Base-by-base conservation (phyloP, 2,797 vertebrate genomes). In the Myotis daubentonii region DNA sequence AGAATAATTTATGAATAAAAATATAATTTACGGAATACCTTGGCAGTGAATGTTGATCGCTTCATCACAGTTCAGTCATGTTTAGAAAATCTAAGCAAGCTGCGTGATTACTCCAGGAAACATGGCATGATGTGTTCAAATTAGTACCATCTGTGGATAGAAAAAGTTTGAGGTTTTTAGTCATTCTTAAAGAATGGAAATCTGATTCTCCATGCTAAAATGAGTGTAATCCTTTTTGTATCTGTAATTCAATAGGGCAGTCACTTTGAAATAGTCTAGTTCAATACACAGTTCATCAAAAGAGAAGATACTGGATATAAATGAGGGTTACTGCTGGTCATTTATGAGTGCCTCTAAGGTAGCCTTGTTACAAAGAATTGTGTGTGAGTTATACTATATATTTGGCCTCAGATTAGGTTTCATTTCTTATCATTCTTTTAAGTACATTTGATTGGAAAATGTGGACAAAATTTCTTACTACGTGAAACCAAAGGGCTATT, bases 181-280 rank as follows among this genome's bases (percentile, higher is more conserved):
- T 98, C 97, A 98, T 98, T 98, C 98, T 98, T 97, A 97, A 98
- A 98, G 98, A 98, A 98, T 98, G 98, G 97, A 98, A 98, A 98
- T 98, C 96, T 97, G 97, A 98, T 98, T 98, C 97, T 98, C 96
- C 98, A 98, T 98, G 98, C 98, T 98, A 94, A 97, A 98, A 97
- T 97, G 98, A 98, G 96, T 97, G 96, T 98, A 98, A 98, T 98
- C 98, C 97, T 98, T 96, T 98, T 98, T 98, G 97, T 98, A 98
- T 98, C 97, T 98, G 98, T 98, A 98, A 98, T 96, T 98, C 94
- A 98, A 98, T 98, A 98, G 93, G 92, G 78, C 94, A 95, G 93
- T 98, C 97, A 98, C 98, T 97, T 97, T 98, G 98, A 98, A 98
- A 97, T 97, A 97, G 84, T 97, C 96, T 97, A 92, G 88, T 94